Percentiles rank a stretch among this genome's conserved stretches.
Conservation (phyloP, 2,113 vertebrate species). For the Chloroceryle aenea region DNA sequence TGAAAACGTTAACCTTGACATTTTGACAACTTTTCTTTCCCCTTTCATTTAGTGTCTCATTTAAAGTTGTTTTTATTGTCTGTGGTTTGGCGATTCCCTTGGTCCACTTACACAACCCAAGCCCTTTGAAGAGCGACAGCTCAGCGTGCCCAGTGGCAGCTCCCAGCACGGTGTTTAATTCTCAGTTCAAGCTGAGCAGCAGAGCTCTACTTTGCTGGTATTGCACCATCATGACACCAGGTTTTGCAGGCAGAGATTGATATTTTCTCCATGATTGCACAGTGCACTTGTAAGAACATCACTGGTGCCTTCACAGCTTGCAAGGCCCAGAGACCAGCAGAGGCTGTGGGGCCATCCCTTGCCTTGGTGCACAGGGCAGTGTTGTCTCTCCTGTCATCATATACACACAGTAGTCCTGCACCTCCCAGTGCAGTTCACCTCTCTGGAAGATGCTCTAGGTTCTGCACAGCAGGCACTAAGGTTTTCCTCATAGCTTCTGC, state of each 20-base stretch:
- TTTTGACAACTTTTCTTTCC: constrained; percentile 53
- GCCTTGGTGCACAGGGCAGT: neutral
- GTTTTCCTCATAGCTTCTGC: neutral
- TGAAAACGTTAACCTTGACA: constrained; percentile 66
- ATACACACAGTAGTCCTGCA: fast-evolving
- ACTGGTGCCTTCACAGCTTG: neutral
- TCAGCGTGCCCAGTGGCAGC: neutral
- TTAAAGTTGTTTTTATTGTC: constrained; percentile 64
- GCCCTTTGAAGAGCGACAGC: constrained; percentile 47
- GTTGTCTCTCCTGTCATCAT: neutral
- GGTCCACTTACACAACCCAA: constrained; percentile 5
- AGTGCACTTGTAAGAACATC: neutral
- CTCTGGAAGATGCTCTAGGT: neutral
- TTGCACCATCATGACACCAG: neutral
- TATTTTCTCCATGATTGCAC: neutral
- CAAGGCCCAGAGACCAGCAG: neutral
- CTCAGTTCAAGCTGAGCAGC: neutral
- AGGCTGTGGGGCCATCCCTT: neutral
- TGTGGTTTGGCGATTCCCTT: constrained; percentile 44
- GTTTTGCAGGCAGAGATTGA: neutral
- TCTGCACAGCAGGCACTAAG: neutral
- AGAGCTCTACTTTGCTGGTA: neutral
- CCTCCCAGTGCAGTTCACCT: neutral
- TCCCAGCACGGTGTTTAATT: neutral
- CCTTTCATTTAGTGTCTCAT: too few species aligned